Evolutionary conservation across 2,797 vertebrate species (phyloP).

Genomic region (Characodon lateralis): DNA sequence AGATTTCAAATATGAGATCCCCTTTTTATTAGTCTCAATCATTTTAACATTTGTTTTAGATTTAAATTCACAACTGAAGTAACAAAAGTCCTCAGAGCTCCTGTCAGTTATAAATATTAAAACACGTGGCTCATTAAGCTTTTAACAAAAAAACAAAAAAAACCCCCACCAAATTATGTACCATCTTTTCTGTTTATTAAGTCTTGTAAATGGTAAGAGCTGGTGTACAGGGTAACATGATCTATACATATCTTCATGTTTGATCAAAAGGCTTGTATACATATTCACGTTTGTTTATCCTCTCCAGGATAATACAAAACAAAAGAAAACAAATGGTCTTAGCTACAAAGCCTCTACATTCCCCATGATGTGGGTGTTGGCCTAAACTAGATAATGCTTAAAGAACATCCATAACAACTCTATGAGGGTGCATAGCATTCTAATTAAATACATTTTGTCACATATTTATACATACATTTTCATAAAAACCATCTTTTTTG

Average conservation of each 20-base stretch:
- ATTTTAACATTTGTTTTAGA: neutral
- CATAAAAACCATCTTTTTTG: slow-evolving; percentile 85
- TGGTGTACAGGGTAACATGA: slow-evolving; percentile 93
- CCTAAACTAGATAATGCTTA: slow-evolving; percentile 86
- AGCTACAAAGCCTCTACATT: slow-evolving; percentile 96
- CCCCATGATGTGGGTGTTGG: slow-evolving; percentile 88
- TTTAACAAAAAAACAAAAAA: slow-evolving; percentile 17
- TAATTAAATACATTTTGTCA: slow-evolving; percentile 86
- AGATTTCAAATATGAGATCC: too few relatives aligned
- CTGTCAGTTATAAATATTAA: neutral
- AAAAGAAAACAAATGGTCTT: slow-evolving; percentile 89
- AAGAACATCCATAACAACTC: slow-evolving; percentile 89
- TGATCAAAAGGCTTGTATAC: slow-evolving; percentile 87
- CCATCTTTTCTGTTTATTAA: slow-evolving; percentile 94
- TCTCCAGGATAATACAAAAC: slow-evolving; percentile 89
- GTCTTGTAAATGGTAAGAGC: slow-evolving; percentile 90
- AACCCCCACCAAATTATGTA: slow-evolving; percentile 61
- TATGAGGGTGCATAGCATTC: slow-evolving; percentile 91
- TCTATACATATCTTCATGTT: slow-evolving; percentile 90
- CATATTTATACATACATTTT: slow-evolving; percentile 87
- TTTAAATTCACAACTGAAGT: neutral
- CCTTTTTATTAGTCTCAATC: neutral
- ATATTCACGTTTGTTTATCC: slow-evolving; percentile 79
- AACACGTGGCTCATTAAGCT: neutral
- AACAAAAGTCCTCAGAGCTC: neutral